A percentile compares a stretch with the other conserved stretches of the same genome.
Evolutionary conservation across 2,113 vertebrate species (phyloP).

Genomic region (Penelope pileata): DNA sequence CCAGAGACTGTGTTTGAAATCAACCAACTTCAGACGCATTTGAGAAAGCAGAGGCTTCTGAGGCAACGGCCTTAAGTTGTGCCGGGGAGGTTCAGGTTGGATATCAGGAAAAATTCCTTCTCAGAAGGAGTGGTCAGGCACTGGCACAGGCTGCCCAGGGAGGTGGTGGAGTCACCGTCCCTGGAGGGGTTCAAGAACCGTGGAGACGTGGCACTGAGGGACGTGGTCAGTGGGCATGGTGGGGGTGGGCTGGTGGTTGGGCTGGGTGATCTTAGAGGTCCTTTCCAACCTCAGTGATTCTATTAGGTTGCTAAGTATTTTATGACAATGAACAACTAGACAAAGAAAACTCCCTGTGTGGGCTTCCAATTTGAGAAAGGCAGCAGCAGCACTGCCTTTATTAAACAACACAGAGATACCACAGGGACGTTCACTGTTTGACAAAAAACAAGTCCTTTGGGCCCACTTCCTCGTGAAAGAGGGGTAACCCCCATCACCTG

Average conservation of each 20-base stretch:
- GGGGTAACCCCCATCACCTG: fast-evolving
- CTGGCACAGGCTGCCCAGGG: too few relatives aligned
- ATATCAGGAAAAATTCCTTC: too few relatives aligned
- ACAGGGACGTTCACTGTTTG: background rate
- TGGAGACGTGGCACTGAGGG: too few relatives aligned
- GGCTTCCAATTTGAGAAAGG: background rate
- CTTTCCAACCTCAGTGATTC: too few relatives aligned
- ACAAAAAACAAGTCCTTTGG: background rate
- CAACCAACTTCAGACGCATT: background rate
- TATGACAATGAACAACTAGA: background rate
- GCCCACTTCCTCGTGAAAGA: background rate
- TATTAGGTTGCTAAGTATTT: background rate
- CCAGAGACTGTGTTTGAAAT: background rate
- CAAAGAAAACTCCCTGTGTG: background rate
- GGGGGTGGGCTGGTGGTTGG: too few relatives aligned
- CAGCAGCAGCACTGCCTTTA: background rate
- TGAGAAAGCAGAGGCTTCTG: background rate
- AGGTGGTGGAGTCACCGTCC: too few relatives aligned
- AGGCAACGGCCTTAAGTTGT: too few relatives aligned
- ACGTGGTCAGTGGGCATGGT: too few relatives aligned
- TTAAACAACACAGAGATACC: background rate
- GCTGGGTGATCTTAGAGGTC: too few relatives aligned
- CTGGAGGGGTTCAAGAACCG: too few relatives aligned
- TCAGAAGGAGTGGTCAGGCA: too few relatives aligned
- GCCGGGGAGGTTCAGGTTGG: too few relatives aligned